A percentile compares a stretch with the other conserved stretches of the same genome.
Evolutionary conservation across 2,113 vertebrate species (phyloP).

Genomic region (Nannobrachium achirus): DNA sequence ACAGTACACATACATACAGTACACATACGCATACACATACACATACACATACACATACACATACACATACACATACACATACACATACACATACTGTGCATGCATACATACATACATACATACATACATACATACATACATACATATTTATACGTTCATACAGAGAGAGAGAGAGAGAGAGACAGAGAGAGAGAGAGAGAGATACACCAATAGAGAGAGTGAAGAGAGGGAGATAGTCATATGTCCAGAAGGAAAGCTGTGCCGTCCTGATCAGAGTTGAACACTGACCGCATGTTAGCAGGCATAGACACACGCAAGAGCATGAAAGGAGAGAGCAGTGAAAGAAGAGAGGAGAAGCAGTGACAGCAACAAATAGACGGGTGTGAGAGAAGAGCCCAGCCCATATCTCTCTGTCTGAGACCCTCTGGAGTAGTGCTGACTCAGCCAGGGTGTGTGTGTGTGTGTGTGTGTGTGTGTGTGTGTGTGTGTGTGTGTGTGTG

Average conservation of each 20-base stretch:
- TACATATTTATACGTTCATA: too few species aligned
- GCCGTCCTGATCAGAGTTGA: slow-evolving; percentile 7
- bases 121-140: too few species aligned
- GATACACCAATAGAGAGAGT: too few species aligned
- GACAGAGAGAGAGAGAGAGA: not conserved
- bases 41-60: too few species aligned
- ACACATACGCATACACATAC: too few species aligned
- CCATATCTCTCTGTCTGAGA: slow-evolving; percentile 25
- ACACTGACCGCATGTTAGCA: not conserved
- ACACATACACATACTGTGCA: too few species aligned
- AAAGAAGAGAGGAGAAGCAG: slow-evolving; percentile 29
- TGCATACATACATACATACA: too few species aligned
- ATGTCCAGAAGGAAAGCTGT: slow-evolving; percentile 20
- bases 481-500: slow-evolving; percentile 31
- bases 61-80: too few species aligned
- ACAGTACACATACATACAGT: too few species aligned
- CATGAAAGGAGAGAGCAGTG: slow-evolving; percentile 13
- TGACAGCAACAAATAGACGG: slow-evolving; percentile 2
- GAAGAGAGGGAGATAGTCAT: too few species aligned
- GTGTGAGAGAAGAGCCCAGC: slow-evolving; percentile 32
- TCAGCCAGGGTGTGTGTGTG: slow-evolving; percentile 47
- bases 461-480: slow-evolving; percentile 23
- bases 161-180: too few species aligned
- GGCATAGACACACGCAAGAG: not conserved
- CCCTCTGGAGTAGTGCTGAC: slow-evolving; percentile 58